phyloP scores from a whole-genome alignment of 2,888 invertebrate genomes.

The Antheraea assamensis region DNA sequence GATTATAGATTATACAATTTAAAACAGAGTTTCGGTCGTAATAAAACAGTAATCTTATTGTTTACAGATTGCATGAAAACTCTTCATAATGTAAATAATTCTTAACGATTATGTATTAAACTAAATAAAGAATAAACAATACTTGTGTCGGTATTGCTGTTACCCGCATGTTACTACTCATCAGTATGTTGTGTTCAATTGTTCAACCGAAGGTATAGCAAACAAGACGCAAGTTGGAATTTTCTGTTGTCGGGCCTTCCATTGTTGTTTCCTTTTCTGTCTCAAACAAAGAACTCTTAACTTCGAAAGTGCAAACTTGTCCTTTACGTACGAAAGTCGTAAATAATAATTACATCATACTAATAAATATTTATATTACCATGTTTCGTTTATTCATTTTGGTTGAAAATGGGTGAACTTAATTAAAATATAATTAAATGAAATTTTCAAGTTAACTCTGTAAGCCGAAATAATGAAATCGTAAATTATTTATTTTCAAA shows the following conservation, averaged over 20 bases:
- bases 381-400: not conserved
- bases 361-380: not conserved
- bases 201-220: conserved; percentile 28
- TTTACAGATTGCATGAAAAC: not conserved
- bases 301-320: conserved; percentile 14
- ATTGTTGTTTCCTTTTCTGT: conserved; percentile 39
- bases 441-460: not conserved
- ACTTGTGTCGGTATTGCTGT: conserved; percentile 2
- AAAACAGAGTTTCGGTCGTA: not conserved
- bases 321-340: conserved; percentile 5
- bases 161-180: conserved; percentile 23
- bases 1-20: not conserved
- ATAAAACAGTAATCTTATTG: not conserved
- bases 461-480: not conserved
- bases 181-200: conserved; percentile 26
- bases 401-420: not conserved
- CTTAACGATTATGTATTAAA: not conserved
- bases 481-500: not conserved
- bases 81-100: not conserved
- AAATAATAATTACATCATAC: not conserved
- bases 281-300: conserved; percentile 27
- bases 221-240: conserved; percentile 34
- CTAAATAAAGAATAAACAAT: not conserved
- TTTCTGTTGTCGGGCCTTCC: conserved; percentile 34
- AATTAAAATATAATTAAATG: not conserved